Evolutionary conservation across 2,113 vertebrate species (phyloP).

Genomic region (Phoenicopterus ruber): DNA sequence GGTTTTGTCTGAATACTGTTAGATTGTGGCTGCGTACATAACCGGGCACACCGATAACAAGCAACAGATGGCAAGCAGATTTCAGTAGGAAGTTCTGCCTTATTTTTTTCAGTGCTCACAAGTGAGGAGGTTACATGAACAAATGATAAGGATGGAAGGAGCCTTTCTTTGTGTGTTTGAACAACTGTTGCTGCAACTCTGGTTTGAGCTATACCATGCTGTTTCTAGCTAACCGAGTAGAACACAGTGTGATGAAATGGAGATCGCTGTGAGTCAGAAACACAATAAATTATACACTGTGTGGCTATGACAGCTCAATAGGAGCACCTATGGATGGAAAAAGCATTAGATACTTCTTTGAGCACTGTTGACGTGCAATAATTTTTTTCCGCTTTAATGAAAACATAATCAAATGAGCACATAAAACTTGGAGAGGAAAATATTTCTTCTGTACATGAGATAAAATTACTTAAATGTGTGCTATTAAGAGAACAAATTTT

Average conservation of each 20-base stretch:
- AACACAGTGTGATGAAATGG: background rate
- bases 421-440: background rate
- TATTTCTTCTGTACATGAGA: background rate
- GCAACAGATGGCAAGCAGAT: background rate
- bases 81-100: background rate
- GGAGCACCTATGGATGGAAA: slow-evolving; percentile 9
- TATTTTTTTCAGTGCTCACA: background rate
- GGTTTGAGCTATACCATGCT: background rate
- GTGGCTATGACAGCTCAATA: background rate
- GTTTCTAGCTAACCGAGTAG: background rate
- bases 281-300: background rate
- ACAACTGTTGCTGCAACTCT: background rate
- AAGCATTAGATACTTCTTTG: background rate
- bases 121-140: slow-evolving; percentile 53
- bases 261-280: background rate
- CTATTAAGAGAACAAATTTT: background rate
- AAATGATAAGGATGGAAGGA: background rate
- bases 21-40: background rate
- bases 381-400: background rate
- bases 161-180: background rate
- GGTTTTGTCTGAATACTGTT: background rate
- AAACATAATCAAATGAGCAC: background rate
- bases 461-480: background rate
- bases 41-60: background rate
- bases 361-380: background rate